These are phyloP conservation scores for Microtus oregoni DNA, from an alignment of 2,113 vertebrate species.

Conservation along the genomic window DNA sequence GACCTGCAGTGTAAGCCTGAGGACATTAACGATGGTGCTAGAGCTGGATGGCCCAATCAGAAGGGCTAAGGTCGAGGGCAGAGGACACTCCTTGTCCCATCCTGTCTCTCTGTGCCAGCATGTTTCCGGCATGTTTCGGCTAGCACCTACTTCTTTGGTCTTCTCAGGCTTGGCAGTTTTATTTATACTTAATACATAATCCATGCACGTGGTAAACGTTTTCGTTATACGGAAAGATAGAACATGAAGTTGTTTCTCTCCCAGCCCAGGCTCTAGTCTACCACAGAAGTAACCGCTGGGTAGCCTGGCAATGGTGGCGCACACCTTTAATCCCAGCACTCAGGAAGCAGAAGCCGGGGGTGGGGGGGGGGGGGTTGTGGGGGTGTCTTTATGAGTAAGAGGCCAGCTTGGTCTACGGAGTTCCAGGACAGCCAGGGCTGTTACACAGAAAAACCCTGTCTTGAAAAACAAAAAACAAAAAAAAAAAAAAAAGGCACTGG, in stretches of 20 bases:
- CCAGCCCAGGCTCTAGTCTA: not conserved
- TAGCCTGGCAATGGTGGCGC: rapidly evolving
- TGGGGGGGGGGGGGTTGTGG: too few relatives aligned
- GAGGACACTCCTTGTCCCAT: not conserved
- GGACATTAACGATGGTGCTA: not conserved
- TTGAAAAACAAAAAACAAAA: too few relatives aligned
- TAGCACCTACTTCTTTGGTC: not conserved
- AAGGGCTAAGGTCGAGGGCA: not conserved
- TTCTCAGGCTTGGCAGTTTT: not conserved
- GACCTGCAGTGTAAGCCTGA: not conserved
- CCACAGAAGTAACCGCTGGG: not conserved
- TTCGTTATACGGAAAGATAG: not conserved
- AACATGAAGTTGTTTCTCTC: not conserved
- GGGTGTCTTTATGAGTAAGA: too few relatives aligned
- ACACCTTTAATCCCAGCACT: too few relatives aligned
- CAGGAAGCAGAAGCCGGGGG: too few relatives aligned
- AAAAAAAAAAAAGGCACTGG: too few relatives aligned
- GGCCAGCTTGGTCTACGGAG: too few relatives aligned
- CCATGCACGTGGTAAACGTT: not conserved
- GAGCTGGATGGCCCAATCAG: not conserved
- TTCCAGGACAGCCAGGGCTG: too few relatives aligned
- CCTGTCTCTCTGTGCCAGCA: not conserved
- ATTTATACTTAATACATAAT: not conserved
- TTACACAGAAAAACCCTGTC: too few relatives aligned
- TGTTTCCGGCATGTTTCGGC: not conserved